Evolutionary conservation across 2,888 invertebrate species (phyloP), one percentile per base, ranked within the genome.

Genomic region (Ypsolopha sequella): DNA sequence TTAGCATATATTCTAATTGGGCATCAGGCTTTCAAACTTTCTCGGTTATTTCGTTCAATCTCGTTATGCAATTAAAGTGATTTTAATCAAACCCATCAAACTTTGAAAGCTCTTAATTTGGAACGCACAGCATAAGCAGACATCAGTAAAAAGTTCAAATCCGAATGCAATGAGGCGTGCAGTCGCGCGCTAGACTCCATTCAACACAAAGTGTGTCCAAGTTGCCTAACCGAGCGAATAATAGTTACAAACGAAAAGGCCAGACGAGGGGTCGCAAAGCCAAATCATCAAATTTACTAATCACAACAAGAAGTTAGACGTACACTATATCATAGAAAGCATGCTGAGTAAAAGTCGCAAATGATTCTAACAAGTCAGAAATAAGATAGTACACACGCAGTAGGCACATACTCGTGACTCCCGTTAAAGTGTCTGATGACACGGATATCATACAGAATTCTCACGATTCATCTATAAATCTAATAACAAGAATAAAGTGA

Each of bases 201-300:
- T 70, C 62, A 68, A 58, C 56, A 55, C 57, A 57, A 54, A 67
- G 70, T 75, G 79, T 81, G 70, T 66, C 82, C 58, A 77, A 79
- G 59, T 53, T 65, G 50, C 51, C 72, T 48, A 71, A 58, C 62
- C 57, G 70, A 77, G 60, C 81, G 74, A 55, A 57, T 76, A 80
- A 80, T 74, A 59, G 60, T 63, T 59, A 61, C 55, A 65, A 68
- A 73, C 10, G 65, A 58, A 64, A 66, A 60, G 66, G 62, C 58
- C 63, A 65, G 56, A 57, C 61, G 61, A 54, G 63, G 59, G 69
- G 67, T 68, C 70, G 64, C 63, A 56, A 53, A 57, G 62, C 59
- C 61, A 55, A 53, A 49, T 50, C 38, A 54, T 48, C 51, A 54
- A 24, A 24, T n/a, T n/a, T n/a, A 24, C 24, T 4, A 24, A 24